Percentiles rank a stretch among this genome's conserved stretches.
Evolutionary conservation across 2,797 vertebrate species (phyloP).

Genomic region (Lycodopsis pacificus): DNA sequence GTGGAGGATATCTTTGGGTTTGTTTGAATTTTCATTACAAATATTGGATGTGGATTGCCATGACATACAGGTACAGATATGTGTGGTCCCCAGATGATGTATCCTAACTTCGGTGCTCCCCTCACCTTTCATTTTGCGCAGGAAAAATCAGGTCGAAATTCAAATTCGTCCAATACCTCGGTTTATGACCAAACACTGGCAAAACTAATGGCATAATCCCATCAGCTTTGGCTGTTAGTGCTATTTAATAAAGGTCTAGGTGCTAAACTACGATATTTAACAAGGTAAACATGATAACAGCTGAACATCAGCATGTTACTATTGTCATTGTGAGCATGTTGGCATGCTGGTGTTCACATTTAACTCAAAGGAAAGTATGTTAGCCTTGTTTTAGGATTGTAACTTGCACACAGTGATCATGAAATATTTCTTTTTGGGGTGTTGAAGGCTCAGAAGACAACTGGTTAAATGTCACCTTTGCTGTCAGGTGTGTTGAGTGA

Average conservation of each 20-base stretch:
- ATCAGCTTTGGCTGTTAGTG: not conserved
- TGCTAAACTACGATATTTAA: not conserved
- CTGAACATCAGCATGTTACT: not conserved
- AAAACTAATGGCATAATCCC: not conserved
- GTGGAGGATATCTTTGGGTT: not conserved
- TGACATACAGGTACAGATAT: not conserved
- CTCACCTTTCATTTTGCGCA: not conserved
- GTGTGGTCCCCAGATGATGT: not conserved
- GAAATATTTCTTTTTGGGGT: constrained; percentile 1
- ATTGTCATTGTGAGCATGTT: not conserved
- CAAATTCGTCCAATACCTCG: not conserved
- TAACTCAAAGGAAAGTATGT: not conserved
- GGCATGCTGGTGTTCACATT: not conserved
- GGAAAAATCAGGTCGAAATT: not conserved
- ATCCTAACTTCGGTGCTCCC: too few species aligned
- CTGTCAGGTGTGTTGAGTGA: constrained; percentile 50
- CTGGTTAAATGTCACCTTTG: constrained; percentile 43
- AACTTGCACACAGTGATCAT: not conserved
- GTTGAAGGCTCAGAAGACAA: constrained; percentile 17
- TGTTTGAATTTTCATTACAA: not conserved
- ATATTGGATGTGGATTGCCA: not conserved
- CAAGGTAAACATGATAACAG: not conserved
- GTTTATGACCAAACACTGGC: not conserved
- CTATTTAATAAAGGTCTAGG: not conserved
- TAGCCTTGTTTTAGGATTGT: not conserved